These are phyloP conservation scores for Lasiommata megera DNA, from an alignment of 2,888 invertebrate species.

Conservation along the genomic window DNA sequence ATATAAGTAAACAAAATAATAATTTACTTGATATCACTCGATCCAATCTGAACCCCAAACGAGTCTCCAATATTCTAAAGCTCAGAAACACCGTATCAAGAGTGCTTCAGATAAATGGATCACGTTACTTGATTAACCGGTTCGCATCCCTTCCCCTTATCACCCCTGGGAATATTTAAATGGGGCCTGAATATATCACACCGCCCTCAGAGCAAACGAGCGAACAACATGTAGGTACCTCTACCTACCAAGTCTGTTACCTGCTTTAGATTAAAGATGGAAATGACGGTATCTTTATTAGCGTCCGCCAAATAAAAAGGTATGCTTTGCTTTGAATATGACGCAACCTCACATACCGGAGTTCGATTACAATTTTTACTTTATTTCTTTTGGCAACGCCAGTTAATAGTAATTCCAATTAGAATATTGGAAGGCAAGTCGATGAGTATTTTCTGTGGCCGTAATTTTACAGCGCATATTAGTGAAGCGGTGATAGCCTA, in stretches of 20 bases:
- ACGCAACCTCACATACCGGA: not conserved
- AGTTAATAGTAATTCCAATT: not conserved
- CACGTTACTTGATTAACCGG: slow-evolving; percentile 81
- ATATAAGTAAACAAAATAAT: slow-evolving; percentile 21
- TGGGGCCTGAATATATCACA: slow-evolving; percentile 78
- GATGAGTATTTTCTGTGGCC: too few species aligned
- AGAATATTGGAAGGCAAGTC: too few species aligned
- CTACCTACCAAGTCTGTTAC: slow-evolving; percentile 50
- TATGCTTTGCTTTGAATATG: not conserved
- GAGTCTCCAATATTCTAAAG: slow-evolving; percentile 72
- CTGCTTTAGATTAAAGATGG: slow-evolving; percentile 66
- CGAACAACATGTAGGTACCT: slow-evolving; percentile 39
- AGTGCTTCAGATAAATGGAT: slow-evolving; percentile 79
- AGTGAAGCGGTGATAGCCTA: too few species aligned
- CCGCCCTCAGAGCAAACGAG: slow-evolving; percentile 64
- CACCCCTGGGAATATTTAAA: slow-evolving; percentile 80
- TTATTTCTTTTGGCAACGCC: not conserved
- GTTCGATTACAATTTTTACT: not conserved
- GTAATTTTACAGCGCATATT: too few species aligned
- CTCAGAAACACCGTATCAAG: slow-evolving; percentile 74
- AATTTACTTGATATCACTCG: slow-evolving; percentile 36
- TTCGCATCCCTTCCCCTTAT: slow-evolving; percentile 76
- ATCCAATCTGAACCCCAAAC: slow-evolving; percentile 59
- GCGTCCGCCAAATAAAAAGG: slow-evolving; percentile 31
- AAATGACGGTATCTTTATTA: slow-evolving; percentile 70